These are phyloP conservation scores for Globodera rostochiensis DNA, from an alignment of 1,140 invertebrate genomes.

Conservation along the genomic window DNA sequence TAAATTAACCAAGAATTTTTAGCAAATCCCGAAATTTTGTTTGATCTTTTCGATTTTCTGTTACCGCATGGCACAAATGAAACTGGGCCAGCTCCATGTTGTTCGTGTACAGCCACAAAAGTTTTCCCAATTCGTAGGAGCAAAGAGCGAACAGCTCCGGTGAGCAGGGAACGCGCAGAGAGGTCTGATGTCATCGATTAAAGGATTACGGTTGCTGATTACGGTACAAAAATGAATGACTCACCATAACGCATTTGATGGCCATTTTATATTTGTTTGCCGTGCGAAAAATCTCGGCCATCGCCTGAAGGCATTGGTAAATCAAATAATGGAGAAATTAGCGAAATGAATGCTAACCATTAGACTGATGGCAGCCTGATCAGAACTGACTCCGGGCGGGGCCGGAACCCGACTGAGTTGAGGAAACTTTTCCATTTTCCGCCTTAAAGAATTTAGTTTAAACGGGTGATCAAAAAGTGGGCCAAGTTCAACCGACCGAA, in stretches of 20 bases:
- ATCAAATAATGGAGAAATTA: neutral
- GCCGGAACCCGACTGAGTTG: slow-evolving; percentile 17
- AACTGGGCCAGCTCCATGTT: slow-evolving; percentile 38
- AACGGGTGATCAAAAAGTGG: no score
- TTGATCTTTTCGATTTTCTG: neutral
- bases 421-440: slow-evolving; percentile 11
- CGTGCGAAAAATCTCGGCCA: slow-evolving; percentile 48
- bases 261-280: slow-evolving; percentile 52
- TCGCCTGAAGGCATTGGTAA: slow-evolving; percentile 30
- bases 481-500: no score
- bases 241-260: slow-evolving; percentile 51
- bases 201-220: neutral
- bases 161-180: slow-evolving; percentile 52
- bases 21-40: neutral
- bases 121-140: slow-evolving; percentile 46
- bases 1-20: neutral
- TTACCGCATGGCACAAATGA: slow-evolving; percentile 48
- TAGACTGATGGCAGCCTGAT: slow-evolving; percentile 37
- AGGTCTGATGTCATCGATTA: slow-evolving; percentile 34
- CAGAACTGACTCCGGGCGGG: slow-evolving; percentile 33
- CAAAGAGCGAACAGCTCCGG: slow-evolving; percentile 42
- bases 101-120: slow-evolving; percentile 49
- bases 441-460: neutral
- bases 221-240: slow-evolving; percentile 6
- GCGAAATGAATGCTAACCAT: slow-evolving; percentile 16